These are phyloP conservation scores for Pheosia tremula DNA, from an alignment of 2,888 invertebrate genomes.

Conservation along the genomic window DNA sequence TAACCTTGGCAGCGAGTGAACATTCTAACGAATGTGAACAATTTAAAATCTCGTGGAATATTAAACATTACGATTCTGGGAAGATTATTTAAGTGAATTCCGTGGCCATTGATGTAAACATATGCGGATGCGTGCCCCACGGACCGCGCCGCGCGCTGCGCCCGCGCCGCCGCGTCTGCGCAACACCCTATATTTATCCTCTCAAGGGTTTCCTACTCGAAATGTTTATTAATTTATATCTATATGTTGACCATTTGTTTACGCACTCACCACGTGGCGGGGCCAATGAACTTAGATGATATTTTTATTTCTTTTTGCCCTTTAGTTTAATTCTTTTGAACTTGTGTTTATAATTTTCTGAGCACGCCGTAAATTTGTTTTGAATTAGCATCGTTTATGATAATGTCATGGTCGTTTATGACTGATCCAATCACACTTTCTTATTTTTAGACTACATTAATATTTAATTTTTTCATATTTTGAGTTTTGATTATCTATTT, in stretches of 20 bases:
- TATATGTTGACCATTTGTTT: constrained; percentile 74
- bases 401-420: constrained; percentile 17
- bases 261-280: constrained; percentile 69
- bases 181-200: constrained; percentile 74
- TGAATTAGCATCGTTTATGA: constrained; percentile 17
- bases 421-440: constrained; percentile 10
- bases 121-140: constrained; percentile 55
- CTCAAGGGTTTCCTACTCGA: constrained; percentile 77
- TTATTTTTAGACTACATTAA: constrained; percentile 14
- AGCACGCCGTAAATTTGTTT: constrained; percentile 24
- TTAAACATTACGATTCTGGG: constrained; percentile 43
- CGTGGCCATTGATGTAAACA: constrained; percentile 71
- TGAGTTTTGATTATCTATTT: constrained; percentile 9
- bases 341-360: constrained; percentile 40
- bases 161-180: constrained; percentile 67
- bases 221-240: constrained; percentile 77
- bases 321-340: constrained; percentile 48
- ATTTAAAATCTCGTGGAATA: constrained; percentile 36
- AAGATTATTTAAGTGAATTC: constrained; percentile 53
- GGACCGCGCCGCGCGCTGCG: constrained; percentile 49
- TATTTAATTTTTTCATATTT: constrained; percentile 10
- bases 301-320: constrained; percentile 47
- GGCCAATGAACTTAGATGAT: constrained; percentile 64
- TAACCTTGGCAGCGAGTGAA: constrained; percentile 47
- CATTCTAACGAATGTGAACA: constrained; percentile 43